phyloP scores from a whole-genome alignment of 2,888 invertebrate genomes.

The Drosophila borborema region DNA sequence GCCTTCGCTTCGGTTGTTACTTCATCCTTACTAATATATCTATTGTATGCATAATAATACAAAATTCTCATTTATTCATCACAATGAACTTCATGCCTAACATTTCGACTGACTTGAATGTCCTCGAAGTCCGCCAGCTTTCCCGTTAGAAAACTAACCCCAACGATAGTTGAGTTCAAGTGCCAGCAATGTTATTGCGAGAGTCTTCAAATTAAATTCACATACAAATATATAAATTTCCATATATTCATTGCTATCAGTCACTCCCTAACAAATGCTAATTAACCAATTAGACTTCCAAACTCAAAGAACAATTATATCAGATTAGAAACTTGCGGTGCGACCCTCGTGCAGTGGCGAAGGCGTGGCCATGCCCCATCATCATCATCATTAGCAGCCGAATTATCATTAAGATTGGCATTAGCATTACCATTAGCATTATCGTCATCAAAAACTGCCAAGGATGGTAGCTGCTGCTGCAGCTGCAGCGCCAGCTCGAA shows the following conservation, averaged over 20 bases:
- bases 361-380: background rate
- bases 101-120: too few relatives aligned
- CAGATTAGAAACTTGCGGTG: background rate
- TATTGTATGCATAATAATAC: too few relatives aligned
- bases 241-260: background rate
- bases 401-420: slow-evolving; percentile 28
- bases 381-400: slow-evolving; percentile 1
- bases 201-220: background rate
- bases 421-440: slow-evolving; percentile 18
- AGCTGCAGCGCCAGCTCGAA: background rate
- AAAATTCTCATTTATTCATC: too few relatives aligned
- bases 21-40: too few relatives aligned
- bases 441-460: slow-evolving; percentile 17
- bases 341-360: background rate
- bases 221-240: too few relatives aligned
- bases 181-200: too few relatives aligned
- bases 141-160: too few relatives aligned
- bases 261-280: background rate
- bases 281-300: background rate
- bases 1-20: too few relatives aligned
- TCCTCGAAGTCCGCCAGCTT: too few relatives aligned
- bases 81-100: too few relatives aligned
- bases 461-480: slow-evolving; percentile 4
- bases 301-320: background rate
- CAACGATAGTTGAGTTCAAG: too few relatives aligned